Conservation (phyloP, 2,888 invertebrate genomes). For the Standfussiana lucernea region DNA sequence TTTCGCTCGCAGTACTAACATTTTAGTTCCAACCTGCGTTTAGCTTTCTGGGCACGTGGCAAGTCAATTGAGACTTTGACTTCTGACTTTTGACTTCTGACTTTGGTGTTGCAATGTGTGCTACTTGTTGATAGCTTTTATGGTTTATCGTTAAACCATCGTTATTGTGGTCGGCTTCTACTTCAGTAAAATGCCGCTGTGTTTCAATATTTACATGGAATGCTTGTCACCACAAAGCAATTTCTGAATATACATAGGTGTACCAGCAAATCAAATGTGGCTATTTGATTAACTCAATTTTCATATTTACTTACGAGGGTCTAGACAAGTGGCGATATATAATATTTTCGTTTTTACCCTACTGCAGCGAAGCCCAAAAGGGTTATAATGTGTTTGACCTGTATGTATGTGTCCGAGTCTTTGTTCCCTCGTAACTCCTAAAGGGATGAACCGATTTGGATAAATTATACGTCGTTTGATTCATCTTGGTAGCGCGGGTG, state of each 20-base stretch:
- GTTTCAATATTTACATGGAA: background rate
- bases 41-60: conserved; percentile 48
- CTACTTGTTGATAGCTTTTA: conserved; percentile 35
- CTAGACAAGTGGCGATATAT: background rate
- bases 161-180: background rate
- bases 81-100: conserved; percentile 50
- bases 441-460: no score
- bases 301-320: background rate
- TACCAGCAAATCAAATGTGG: background rate
- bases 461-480: no score
- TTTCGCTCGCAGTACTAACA: conserved; percentile 45
- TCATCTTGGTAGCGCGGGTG: no score
- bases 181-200: background rate
- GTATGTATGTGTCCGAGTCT: no score
- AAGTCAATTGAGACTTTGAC: conserved; percentile 51
- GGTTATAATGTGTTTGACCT: no score
- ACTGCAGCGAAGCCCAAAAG: no score
- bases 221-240: background rate
- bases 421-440: no score
- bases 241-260: background rate
- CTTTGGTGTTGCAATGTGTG: conserved; percentile 16
- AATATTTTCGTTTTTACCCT: background rate
- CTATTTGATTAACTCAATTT: no score
- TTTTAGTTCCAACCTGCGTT: conserved; percentile 46
- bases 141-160: conserved; percentile 25